Conservation (phyloP, 2,888 invertebrate genomes). For the Eilema depressum region DNA sequence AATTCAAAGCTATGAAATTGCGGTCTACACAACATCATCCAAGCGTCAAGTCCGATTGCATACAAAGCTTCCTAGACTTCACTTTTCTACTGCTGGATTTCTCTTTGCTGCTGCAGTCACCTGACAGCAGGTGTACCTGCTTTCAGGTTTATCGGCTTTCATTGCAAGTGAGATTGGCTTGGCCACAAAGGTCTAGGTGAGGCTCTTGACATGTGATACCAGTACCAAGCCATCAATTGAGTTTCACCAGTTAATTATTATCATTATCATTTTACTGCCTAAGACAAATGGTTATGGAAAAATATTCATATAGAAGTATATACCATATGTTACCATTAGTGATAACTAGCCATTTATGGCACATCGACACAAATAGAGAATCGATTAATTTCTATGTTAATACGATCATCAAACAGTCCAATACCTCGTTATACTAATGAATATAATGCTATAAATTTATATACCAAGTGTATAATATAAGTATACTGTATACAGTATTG, state of each 20-base stretch:
- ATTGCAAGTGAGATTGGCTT: not conserved
- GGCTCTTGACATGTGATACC: not conserved
- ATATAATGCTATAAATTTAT: constrained; percentile 79
- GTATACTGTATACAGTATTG: constrained; percentile 48
- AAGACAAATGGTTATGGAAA: constrained; percentile 49
- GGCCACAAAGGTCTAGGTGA: not conserved
- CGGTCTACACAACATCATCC: no score
- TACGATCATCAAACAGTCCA: constrained; percentile 82
- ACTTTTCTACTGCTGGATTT: not conserved
- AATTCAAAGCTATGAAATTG: no score
- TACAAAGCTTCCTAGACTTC: no score
- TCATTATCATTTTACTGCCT: not conserved
- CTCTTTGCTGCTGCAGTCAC: not conserved
- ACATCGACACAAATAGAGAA: constrained; percentile 74
- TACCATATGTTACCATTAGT: constrained; percentile 82
- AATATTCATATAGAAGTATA: constrained; percentile 54
- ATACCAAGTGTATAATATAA: constrained; percentile 28
- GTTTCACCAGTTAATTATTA: not conserved
- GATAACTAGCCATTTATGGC: constrained; percentile 81
- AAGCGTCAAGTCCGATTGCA: no score
- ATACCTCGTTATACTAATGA: constrained; percentile 82
- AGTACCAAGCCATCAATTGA: not conserved
- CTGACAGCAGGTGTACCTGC: no score
- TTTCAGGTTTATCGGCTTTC: no score
- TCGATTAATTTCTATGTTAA: constrained; percentile 85